phyloP scores from a whole-genome alignment of 2,113 vertebrate species.

The Vanacampus margaritifer region DNA sequence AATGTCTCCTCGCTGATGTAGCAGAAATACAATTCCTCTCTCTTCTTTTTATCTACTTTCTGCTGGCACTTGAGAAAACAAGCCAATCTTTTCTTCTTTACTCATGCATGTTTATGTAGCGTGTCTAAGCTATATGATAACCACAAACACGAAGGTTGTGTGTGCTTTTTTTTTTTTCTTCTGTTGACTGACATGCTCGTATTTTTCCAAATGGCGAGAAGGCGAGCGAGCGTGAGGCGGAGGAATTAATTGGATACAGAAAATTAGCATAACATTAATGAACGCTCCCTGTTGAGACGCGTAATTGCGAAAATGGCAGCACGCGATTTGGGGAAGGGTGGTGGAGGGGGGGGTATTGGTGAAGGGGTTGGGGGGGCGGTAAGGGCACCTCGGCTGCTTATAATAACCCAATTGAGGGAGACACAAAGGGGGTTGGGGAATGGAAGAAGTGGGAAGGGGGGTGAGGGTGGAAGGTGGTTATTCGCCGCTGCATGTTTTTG shows the following conservation, averaged over 20 bases:
- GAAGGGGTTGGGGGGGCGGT: constrained; percentile 4
- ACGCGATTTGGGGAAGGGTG: constrained; percentile 39
- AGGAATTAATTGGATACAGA: constrained; percentile 78
- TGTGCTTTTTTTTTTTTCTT: not conserved
- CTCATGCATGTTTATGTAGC: not conserved
- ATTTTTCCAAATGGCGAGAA: constrained; percentile 67
- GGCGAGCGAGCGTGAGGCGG: constrained; percentile 50
- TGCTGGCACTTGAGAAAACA: not conserved
- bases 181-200: constrained; percentile 69
- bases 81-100: not conserved
- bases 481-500: constrained; percentile 36
- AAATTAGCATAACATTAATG: constrained; percentile 83
- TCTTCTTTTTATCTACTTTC: not conserved
- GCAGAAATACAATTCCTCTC: not conserved
- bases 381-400: constrained; percentile 57
- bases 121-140: not conserved
- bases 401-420: constrained; percentile 56
- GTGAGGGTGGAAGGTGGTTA: constrained; percentile 16
- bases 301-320: constrained; percentile 72
- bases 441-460: not conserved
- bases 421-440: constrained; percentile 19
- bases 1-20: not conserved
- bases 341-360: not conserved
- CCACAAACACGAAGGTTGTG: not conserved
- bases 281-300: constrained; percentile 74